These are phyloP conservation scores for Enteromius unitaeniatus DNA, from an alignment of 2,797 vertebrate genomes.

Conservation along the genomic window DNA sequence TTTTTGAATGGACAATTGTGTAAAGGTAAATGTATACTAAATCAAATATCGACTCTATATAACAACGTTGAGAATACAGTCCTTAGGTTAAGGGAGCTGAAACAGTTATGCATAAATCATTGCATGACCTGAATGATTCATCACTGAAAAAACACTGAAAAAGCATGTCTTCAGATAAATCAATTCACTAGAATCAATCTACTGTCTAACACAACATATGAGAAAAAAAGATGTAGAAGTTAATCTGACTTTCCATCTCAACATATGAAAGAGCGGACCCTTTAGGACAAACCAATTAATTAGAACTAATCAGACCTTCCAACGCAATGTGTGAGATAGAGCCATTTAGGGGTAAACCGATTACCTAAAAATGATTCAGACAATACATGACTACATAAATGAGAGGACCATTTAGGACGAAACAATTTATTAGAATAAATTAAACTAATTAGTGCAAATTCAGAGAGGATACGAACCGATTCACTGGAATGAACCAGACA, in stretches of 20 bases:
- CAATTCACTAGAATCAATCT: background rate
- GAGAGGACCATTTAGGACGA: background rate
- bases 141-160: background rate
- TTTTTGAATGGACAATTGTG: background rate
- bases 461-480: background rate
- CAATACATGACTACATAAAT: background rate
- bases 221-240: background rate
- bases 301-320: background rate
- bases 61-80: background rate
- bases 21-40: conserved; percentile 9
- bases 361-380: background rate
- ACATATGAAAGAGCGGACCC: background rate
- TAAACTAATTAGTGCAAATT: background rate
- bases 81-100: background rate
- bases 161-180: background rate
- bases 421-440: background rate
- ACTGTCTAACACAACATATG: background rate
- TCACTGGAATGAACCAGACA: background rate
- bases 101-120: background rate
- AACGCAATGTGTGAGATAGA: background rate
- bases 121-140: background rate
- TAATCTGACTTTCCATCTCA: background rate
- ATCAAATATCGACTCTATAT: background rate
- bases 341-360: background rate
- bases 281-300: background rate